These are phyloP conservation scores for Hydrochoerus hydrochaeris DNA, from an alignment of 2,113 vertebrate genomes.

Conservation along the genomic window DNA sequence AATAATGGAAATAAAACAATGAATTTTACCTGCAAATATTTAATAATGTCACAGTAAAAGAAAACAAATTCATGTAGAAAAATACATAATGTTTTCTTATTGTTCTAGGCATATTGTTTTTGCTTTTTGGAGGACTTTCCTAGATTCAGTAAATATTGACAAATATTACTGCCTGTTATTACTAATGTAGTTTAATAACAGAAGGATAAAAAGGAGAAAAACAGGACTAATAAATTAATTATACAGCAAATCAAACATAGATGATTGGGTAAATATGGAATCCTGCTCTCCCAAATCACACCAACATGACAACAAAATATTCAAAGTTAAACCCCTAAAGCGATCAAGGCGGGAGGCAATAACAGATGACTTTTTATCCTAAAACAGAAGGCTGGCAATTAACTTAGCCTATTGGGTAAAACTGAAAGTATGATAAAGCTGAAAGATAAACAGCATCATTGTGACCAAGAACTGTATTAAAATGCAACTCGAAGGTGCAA, in stretches of 20 bases:
- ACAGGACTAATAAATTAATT: neutral
- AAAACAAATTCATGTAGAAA: neutral
- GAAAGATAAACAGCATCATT: neutral
- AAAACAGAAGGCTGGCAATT: neutral
- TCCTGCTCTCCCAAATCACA: neutral
- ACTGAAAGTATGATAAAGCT: neutral
- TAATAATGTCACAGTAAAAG: neutral
- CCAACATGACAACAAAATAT: neutral
- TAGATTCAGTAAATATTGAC: neutral
- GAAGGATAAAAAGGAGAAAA: neutral
- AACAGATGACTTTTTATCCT: neutral
- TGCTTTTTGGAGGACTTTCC: neutral
- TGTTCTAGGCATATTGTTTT: neutral
- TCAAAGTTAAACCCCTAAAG: neutral
- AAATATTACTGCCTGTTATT: neutral
- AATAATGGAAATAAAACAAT: neutral
- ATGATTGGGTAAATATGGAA: neutral
- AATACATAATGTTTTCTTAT: neutral
- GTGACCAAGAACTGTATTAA: neutral
- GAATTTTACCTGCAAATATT: neutral
- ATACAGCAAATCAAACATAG: neutral
- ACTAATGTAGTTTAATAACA: neutral
- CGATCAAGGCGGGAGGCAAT: neutral
- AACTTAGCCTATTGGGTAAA: neutral
- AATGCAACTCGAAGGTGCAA: neutral